phyloP scores from a whole-genome alignment of 2,888 invertebrate species.

The Tipula confusa region DNA sequence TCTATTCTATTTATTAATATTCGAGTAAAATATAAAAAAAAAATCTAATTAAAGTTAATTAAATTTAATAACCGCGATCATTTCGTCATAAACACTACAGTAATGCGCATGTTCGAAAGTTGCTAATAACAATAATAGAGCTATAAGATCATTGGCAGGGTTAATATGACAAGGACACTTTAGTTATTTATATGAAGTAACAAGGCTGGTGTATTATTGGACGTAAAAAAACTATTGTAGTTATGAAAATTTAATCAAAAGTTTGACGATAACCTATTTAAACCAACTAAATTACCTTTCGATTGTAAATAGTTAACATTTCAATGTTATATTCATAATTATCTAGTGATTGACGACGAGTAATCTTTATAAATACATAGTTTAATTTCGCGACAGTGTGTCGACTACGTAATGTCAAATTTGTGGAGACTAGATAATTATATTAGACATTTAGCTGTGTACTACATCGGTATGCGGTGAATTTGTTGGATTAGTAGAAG shows the following conservation, averaged over 20 bases:
- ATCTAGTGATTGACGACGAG: not conserved
- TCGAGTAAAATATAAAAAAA: not conserved
- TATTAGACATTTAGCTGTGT: not conserved
- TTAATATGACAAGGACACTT: not conserved
- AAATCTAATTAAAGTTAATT: not conserved
- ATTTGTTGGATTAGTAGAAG: not conserved
- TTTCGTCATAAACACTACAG: not conserved
- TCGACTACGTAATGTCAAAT: not conserved
- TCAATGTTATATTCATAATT: not conserved
- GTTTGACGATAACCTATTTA: not conserved
- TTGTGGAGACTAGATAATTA: not conserved
- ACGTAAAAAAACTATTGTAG: no score
- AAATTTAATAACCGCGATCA: not conserved
- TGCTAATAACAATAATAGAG: not conserved
- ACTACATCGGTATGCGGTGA: no score
- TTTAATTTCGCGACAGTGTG: not conserved
- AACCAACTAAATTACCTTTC: not conserved
- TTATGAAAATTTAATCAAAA: not conserved
- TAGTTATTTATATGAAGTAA: not conserved
- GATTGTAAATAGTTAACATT: not conserved
- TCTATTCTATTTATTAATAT: not conserved
- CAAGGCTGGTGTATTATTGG: not conserved
- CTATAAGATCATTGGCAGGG: not conserved
- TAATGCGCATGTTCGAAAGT: not conserved
- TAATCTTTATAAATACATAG: not conserved